Percentiles rank a stretch among this genome's conserved stretches.
Conservation (phyloP, 2,113 vertebrate genomes). For the Pogonocichla stellata region DNA sequence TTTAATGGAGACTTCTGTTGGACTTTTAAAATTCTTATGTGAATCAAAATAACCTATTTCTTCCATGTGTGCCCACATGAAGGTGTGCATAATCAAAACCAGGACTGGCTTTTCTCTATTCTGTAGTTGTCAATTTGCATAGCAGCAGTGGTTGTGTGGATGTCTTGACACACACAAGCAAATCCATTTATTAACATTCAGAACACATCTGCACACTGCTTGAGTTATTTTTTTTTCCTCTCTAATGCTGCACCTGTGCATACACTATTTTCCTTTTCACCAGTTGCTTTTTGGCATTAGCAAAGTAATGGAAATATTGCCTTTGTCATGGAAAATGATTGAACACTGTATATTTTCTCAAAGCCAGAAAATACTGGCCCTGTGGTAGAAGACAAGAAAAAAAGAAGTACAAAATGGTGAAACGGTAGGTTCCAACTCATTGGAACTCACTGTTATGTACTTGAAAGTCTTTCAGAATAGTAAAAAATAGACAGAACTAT, state of each 20-base stretch:
- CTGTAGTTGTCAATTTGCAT: not conserved
- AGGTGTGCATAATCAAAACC: not conserved
- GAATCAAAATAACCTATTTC: not conserved
- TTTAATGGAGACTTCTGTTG: not conserved
- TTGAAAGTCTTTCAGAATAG: constrained; percentile 19
- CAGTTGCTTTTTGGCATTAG: constrained; percentile 6
- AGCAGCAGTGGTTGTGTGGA: not conserved
- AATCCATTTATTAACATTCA: not conserved
- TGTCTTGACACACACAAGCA: not conserved
- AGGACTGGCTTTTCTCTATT: not conserved
- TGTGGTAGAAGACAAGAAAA: not conserved
- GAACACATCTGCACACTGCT: not conserved
- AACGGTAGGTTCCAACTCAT: constrained; percentile 4
- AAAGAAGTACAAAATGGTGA: not conserved
- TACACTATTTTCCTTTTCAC: not conserved
- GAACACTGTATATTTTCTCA: not conserved
- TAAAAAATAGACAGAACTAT: not conserved
- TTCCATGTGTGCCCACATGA: not conserved
- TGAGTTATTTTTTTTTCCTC: not conserved
- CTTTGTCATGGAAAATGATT: not conserved
- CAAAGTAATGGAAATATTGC: not conserved
- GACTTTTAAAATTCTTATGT: not conserved
- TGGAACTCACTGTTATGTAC: not conserved
- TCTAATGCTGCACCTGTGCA: not conserved
- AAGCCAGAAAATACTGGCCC: not conserved